A percentile compares a stretch with the other conserved stretches of the same genome.
Conservation (phyloP, 2,113 vertebrate genomes). For the Lepisosteus oculatus region DNA sequence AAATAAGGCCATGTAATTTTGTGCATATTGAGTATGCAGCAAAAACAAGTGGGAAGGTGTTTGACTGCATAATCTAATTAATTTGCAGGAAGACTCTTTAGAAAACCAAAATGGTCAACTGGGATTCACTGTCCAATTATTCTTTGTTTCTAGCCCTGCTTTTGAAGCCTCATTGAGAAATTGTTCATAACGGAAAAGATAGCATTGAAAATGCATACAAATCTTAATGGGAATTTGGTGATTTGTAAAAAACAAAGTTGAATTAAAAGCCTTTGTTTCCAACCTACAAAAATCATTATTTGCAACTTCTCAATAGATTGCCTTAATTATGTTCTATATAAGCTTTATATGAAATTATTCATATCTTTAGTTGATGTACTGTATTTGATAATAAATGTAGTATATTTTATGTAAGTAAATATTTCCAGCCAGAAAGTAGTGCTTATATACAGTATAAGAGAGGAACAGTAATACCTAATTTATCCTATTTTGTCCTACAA, state of each 20-base stretch:
- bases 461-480: too few species aligned
- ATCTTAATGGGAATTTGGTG: constrained; percentile 6
- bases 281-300: neutral
- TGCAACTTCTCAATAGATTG: constrained; percentile 2
- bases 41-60: constrained; percentile 44
- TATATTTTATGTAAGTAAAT: neutral
- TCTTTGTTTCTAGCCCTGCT: constrained; percentile 36
- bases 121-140: constrained; percentile 56
- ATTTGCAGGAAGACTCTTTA: constrained; percentile 59
- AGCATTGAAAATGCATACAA: constrained; percentile 22
- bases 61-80: constrained; percentile 68
- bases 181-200: constrained; percentile 20
- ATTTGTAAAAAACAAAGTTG: constrained; percentile 9
- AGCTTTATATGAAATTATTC: neutral
- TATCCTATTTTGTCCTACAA: too few species aligned
- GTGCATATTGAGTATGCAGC: constrained; percentile 59
- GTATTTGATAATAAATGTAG: neutral
- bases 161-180: constrained; percentile 40
- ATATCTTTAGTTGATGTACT: neutral
- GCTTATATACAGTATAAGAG: too few species aligned
- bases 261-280: neutral
- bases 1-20: constrained; percentile 64
- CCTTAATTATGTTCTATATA: neutral
- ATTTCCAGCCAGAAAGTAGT: too few species aligned
- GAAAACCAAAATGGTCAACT: constrained; percentile 50